Evolutionary conservation across 1,140 invertebrate genomes (phyloP).

Genomic region (Papilio polyxenes): DNA sequence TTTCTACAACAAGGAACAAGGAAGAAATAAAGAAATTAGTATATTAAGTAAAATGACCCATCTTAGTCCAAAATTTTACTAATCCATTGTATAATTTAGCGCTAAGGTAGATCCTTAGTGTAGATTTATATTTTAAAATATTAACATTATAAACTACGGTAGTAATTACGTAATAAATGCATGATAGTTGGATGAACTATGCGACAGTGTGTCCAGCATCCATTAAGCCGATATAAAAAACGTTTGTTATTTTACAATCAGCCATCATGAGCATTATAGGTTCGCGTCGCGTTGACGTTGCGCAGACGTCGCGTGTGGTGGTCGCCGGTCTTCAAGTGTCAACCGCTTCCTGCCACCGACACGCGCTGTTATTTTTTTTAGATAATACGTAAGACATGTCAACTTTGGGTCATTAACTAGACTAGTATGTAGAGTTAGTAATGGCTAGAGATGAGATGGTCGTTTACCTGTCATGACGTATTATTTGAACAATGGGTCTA

Average conservation of each 20-base stretch:
- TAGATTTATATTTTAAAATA: too few relatives aligned
- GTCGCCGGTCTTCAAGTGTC: constrained; percentile 38
- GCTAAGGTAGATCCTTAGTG: too few relatives aligned
- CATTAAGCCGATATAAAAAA: constrained; percentile 67
- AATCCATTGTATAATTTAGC: too few relatives aligned
- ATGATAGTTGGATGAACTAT: neutral
- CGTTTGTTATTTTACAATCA: constrained; percentile 63
- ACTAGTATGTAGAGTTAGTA: neutral
- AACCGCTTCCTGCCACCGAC: constrained; percentile 33
- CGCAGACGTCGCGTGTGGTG: constrained; percentile 59
- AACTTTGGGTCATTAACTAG: neutral
- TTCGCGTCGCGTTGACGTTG: constrained; percentile 63
- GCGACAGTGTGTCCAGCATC: constrained; percentile 42
- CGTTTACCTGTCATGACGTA: too few relatives aligned
- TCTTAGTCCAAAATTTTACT: too few relatives aligned
- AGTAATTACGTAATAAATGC: neutral
- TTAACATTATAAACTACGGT: too few relatives aligned
- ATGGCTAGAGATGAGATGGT: neutral
- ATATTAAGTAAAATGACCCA: too few relatives aligned
- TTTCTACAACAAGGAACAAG: too few relatives aligned
- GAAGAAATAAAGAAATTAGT: too few relatives aligned
- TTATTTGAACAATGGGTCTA: too few relatives aligned
- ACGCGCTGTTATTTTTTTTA: constrained; percentile 13
- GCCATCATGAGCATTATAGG: constrained; percentile 53
- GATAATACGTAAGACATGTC: neutral